phyloP scores from a whole-genome alignment of 2,113 vertebrate species.

The Rhinopomastus cyanomelas region DNA sequence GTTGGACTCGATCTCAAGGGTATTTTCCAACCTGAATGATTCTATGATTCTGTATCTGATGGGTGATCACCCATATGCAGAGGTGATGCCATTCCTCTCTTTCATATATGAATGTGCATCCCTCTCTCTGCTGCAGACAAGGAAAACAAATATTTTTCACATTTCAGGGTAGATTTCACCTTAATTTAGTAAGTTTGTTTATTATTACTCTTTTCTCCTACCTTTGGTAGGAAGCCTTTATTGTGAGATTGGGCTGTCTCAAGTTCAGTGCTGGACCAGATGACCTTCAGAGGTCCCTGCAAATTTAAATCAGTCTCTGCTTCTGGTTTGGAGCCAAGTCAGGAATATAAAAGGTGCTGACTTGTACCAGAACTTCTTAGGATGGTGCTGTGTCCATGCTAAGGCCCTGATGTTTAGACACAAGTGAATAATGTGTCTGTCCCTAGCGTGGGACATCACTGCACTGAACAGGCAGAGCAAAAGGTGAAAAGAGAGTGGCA shows the following conservation, averaged over 20 bases:
- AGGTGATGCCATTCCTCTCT: rapidly evolving
- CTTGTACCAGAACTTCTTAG: neutral
- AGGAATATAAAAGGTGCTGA: neutral
- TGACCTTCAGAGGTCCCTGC: neutral
- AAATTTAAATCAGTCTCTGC: neutral
- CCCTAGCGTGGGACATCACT: too few relatives aligned
- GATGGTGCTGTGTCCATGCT: neutral
- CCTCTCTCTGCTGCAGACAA: neutral
- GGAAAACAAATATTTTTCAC: neutral
- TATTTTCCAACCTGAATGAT: too few relatives aligned
- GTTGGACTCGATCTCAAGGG: too few relatives aligned
- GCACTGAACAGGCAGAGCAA: neutral
- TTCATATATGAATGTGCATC: neutral
- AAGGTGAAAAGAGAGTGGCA: neutral
- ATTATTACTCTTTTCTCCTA: neutral
- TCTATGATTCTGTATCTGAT: too few relatives aligned
- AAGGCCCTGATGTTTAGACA: too few relatives aligned
- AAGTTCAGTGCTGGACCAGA: neutral
- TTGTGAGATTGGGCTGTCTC: neutral
- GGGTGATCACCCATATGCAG: neutral
- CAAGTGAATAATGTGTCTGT: neutral
- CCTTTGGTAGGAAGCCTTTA: neutral
- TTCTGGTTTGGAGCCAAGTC: neutral
- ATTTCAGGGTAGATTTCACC: neutral
- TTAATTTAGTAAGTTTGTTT: neutral